Evolutionary conservation across 2,797 vertebrate genomes (phyloP).

Genomic region (Prionace glauca): DNA sequence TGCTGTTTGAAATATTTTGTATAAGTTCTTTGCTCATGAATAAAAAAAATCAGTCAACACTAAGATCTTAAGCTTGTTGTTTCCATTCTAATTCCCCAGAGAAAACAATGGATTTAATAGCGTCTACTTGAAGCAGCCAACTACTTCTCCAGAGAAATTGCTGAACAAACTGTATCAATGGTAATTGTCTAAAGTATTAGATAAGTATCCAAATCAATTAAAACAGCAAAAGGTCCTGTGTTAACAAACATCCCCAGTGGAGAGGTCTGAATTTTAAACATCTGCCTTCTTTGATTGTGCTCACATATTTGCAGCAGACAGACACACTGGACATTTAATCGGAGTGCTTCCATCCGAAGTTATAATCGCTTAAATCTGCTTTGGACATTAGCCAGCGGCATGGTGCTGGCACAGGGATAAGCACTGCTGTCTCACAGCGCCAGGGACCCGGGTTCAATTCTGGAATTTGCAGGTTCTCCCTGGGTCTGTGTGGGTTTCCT

Average conservation of each 20-base stretch:
- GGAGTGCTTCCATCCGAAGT: neutral
- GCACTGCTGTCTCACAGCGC: no score
- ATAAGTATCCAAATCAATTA: neutral
- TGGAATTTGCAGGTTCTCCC: no score
- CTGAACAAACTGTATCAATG: neutral
- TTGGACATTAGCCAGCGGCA: no score
- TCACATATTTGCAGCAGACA: neutral
- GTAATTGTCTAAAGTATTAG: no score
- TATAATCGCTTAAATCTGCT: neutral
- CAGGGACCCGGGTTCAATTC: no score
- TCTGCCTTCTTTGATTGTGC: neutral
- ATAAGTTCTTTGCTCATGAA: neutral
- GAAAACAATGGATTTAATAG: neutral
- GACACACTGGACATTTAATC: neutral
- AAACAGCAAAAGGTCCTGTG: neutral
- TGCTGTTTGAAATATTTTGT: neutral
- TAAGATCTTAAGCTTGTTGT: neutral
- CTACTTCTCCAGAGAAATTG: neutral
- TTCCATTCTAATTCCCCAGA: neutral
- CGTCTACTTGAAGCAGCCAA: neutral
- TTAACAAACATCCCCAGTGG: neutral
- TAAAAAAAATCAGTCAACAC: neutral
- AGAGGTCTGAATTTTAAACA: neutral
- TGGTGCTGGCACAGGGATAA: no score
- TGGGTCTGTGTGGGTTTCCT: no score